Evolutionary conservation across 1,140 invertebrate genomes (phyloP), one percentile per base, ranked within the genome.

Genomic region (Akabosia matsudoensis): DNA sequence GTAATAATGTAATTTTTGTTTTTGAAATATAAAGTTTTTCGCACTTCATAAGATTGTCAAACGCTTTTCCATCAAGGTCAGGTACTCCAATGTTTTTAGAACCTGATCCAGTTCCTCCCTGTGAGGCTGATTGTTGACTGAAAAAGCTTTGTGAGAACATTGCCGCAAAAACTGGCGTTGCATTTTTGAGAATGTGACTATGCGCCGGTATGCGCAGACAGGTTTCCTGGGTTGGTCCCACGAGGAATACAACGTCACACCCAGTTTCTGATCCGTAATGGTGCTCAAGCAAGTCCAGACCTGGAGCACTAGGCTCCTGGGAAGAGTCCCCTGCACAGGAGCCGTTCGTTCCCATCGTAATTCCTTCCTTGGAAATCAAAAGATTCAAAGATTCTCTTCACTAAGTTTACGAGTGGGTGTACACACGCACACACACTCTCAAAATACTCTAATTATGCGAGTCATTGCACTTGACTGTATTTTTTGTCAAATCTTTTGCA

Each of bases 131-230:
- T 33, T 31, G 45, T 61, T 76, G 74, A 18, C 78, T 75, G 13
- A 51, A 74, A 26, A 82, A 79, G 4, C 78, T 77, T n/a, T 83
- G 83, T 10, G 83, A 82, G 51, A 90, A 85, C 87, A 90, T 88
- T 0, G 88, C 88, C 74, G 85, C 84, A 82, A 90, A 90, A 75
- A 90, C 89, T 3, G 89, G 88, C 79, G 88, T 90, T 64, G 87
- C 87, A 0, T 85, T 83, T n/a, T 85, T 84, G 26, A 92, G 84
- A 0, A 92, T 87, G 37, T 87, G 86, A 0, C 88, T 86, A 83
- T 92, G 90, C 2, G 89, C 90, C 1, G 90, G 90, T 79, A 91
- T 88, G 70, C 89, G 85, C 87, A 90, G 89, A 79, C 89, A 87
- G 14, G 84, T 85, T 70, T 88, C 88, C 26, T 86, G 84, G 14